Evolutionary conservation across 2,113 vertebrate genomes (phyloP).

Genomic region (Micronisus gabar): DNA sequence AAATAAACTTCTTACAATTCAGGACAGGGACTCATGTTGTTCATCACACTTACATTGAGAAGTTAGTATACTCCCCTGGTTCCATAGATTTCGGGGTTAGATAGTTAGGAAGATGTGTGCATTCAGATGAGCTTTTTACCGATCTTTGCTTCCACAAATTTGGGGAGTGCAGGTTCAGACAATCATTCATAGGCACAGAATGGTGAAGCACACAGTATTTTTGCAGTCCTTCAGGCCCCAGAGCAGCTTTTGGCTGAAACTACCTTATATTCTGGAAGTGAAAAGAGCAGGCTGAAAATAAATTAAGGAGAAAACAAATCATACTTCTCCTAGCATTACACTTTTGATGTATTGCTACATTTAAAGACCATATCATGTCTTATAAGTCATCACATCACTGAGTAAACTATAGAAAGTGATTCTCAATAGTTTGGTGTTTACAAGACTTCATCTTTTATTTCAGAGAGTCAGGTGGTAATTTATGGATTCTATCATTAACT

Average conservation of each 20-base stretch:
- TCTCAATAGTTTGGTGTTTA: neutral
- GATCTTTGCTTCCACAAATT: neutral
- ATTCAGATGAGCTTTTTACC: neutral
- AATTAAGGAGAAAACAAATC: neutral
- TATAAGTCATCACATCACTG: neutral
- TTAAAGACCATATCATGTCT: neutral
- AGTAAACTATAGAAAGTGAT: neutral
- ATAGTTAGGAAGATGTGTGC: neutral
- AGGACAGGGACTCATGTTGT: neutral
- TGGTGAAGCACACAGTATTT: neutral
- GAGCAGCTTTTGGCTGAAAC: neutral
- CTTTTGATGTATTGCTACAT: neutral
- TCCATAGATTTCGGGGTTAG: neutral
- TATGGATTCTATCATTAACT: neutral
- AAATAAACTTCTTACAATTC: neutral
- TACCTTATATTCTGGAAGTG: neutral
- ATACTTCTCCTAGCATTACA: neutral
- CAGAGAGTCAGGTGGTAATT: neutral
- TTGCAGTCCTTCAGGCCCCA: neutral
- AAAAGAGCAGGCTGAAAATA: neutral
- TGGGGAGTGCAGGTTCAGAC: neutral
- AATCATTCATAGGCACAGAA: neutral
- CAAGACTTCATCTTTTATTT: neutral
- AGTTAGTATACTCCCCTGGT: neutral
- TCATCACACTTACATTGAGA: neutral